Percentiles rank a stretch among this genome's conserved stretches.
phyloP scores from a whole-genome alignment of 2,113 vertebrate genomes.

The Amblyopsis rosae region DNA sequence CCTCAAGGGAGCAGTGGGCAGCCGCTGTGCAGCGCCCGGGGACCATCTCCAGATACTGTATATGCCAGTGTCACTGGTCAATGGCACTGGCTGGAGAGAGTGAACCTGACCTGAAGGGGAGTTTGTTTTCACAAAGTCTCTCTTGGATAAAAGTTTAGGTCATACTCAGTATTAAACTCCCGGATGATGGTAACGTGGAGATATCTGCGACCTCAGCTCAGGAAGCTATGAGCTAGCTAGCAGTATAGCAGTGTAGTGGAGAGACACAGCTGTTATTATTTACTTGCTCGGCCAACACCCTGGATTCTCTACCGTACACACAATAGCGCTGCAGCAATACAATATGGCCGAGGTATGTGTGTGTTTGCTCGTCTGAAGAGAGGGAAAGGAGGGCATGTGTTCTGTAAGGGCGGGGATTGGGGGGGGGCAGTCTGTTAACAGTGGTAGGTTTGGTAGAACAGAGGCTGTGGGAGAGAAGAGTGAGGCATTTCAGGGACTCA shows the following conservation, averaged over 20 bases:
- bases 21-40: too few relatives aligned
- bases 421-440: slow-evolving; percentile 12
- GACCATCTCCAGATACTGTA: too few relatives aligned
- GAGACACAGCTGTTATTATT: slow-evolving; percentile 74
- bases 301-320: slow-evolving; percentile 56
- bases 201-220: slow-evolving; percentile 20
- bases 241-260: slow-evolving; percentile 37
- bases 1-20: too few relatives aligned
- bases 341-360: slow-evolving; percentile 44
- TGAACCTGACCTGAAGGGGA: too few relatives aligned
- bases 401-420: slow-evolving; percentile 35
- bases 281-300: slow-evolving; percentile 69
- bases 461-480: slow-evolving; percentile 44
- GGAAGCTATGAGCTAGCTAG: slow-evolving; percentile 35
- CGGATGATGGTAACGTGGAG: slow-evolving; percentile 16
- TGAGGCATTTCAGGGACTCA: slow-evolving; percentile 60
- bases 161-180: slow-evolving; percentile 25
- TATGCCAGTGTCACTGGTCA: too few relatives aligned
- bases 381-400: slow-evolving; percentile 22
- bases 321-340: slow-evolving; percentile 47
- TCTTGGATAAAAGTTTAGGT: slow-evolving; percentile 23
- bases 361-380: slow-evolving; percentile 51
- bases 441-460: slow-evolving; percentile 20
- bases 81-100: too few relatives aligned
- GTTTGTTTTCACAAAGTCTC: slow-evolving; percentile 14